Conservation (phyloP, 1,140 invertebrate species). For the Calosoma granatense region DNA sequence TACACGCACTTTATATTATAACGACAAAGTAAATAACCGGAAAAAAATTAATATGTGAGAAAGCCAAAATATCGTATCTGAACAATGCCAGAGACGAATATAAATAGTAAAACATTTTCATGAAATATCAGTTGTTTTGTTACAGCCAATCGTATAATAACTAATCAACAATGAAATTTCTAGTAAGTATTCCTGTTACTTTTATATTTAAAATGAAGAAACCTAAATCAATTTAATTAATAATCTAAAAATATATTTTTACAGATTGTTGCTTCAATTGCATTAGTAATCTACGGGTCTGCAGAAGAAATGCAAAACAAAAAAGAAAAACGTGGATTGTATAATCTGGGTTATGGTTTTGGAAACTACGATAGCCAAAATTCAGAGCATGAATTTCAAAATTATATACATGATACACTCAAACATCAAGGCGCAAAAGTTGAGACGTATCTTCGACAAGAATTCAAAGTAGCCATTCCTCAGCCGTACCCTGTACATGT, state of each 20-base stretch:
- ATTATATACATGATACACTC: too few relatives aligned
- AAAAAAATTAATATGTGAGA: too few relatives aligned
- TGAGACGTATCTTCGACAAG: conserved; percentile 20
- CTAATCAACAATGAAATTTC: conserved; percentile 22
- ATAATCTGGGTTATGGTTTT: conserved; percentile 28
- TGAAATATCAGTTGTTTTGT: too few relatives aligned
- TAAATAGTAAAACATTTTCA: too few relatives aligned
- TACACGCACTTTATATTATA: too few relatives aligned
- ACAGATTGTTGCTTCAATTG: conserved; percentile 22
- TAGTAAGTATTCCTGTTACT: too few relatives aligned
- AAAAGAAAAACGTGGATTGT: conserved; percentile 31
- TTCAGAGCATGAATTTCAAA: not conserved
- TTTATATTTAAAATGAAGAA: not conserved
- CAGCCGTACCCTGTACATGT: conserved; percentile 28
- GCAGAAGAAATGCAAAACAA: conserved; percentile 23
- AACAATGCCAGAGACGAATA: too few relatives aligned
- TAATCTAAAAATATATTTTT: not conserved
- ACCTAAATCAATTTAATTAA: not conserved
- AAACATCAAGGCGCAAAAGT: conserved; percentile 23
- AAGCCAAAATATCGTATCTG: too few relatives aligned
- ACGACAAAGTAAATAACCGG: too few relatives aligned
- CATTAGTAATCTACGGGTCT: conserved; percentile 21
- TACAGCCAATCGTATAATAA: too few relatives aligned
- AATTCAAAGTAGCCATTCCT: conserved; percentile 27
- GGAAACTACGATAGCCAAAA: not conserved